Conservation (phyloP, 1,140 invertebrate genomes). For the Halictus rubicundus region DNA sequence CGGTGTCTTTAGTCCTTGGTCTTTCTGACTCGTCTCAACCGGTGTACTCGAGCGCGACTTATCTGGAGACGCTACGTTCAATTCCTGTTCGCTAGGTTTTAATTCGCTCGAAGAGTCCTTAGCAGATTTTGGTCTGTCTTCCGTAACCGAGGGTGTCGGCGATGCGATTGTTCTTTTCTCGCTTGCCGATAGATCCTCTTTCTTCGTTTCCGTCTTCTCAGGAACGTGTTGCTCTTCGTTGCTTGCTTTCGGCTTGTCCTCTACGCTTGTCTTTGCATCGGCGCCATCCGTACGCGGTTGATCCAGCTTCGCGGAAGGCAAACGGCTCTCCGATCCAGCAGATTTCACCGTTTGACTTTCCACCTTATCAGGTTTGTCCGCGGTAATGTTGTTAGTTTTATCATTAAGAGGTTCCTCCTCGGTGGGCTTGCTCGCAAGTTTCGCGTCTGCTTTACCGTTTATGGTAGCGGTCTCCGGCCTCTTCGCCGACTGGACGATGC, state of each 20-base stretch:
- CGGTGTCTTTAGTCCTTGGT: background rate
- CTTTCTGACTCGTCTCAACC: background rate
- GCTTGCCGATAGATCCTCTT: background rate
- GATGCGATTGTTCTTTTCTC: background rate
- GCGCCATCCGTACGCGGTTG: background rate
- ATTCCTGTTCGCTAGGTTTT: background rate
- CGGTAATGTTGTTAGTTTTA: background rate
- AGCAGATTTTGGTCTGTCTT: background rate
- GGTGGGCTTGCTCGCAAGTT: background rate
- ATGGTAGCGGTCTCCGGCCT: constrained; percentile 32
- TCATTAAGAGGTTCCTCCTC: background rate
- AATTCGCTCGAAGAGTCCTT: background rate
- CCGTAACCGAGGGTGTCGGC: background rate
- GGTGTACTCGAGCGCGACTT: constrained; percentile 3
- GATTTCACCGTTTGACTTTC: background rate
- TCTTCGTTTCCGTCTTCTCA: background rate
- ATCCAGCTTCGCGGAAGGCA: background rate
- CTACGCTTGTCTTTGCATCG: background rate
- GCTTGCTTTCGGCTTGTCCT: background rate
- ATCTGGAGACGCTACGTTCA: background rate
- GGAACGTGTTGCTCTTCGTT: too few species aligned
- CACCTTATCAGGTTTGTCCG: background rate
- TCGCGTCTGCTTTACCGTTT: constrained; percentile 22
- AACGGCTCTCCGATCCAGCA: background rate
- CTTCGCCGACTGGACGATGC: background rate